Conservation (phyloP, 2,888 invertebrate genomes). For the Thymelicus acteon region DNA sequence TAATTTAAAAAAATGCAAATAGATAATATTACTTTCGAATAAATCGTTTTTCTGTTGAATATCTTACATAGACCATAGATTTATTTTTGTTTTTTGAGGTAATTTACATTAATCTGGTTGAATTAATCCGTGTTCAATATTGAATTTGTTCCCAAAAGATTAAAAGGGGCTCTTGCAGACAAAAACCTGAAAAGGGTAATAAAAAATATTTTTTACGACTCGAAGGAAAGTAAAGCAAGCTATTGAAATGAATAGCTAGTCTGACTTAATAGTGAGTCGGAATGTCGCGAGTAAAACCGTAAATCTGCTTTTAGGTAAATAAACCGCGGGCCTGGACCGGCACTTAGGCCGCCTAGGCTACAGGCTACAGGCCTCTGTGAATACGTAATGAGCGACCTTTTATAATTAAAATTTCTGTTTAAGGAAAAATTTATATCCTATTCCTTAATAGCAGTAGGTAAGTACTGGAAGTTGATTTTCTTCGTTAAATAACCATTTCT, state of each 20-base stretch:
- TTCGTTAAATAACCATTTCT: constrained; percentile 10
- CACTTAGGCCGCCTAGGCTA: constrained; percentile 55
- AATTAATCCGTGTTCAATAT: too few species aligned
- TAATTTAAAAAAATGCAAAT: too few species aligned
- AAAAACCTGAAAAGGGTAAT: constrained; percentile 18
- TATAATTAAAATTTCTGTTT: constrained; percentile 57
- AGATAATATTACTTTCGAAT: too few species aligned
- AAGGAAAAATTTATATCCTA: constrained; percentile 35
- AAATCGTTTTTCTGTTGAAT: too few species aligned
- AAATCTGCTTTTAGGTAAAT: constrained; percentile 65
- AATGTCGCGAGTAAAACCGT: constrained; percentile 54
- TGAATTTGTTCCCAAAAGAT: not conserved
- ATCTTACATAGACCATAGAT: too few species aligned
- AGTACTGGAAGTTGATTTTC: not conserved
- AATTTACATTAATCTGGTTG: too few species aligned
- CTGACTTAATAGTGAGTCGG: constrained; percentile 52
- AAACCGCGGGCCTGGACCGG: constrained; percentile 55
- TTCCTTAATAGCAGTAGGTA: constrained; percentile 15
- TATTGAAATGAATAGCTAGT: constrained; percentile 41
- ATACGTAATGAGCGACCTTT: constrained; percentile 64
- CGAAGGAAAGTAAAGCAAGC: constrained; percentile 45
- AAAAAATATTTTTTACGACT: constrained; percentile 32
- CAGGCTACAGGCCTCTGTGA: constrained; percentile 52
- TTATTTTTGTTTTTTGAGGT: too few species aligned
- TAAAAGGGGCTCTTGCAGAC: not conserved